These are phyloP conservation scores for Clarias platycephalus DNA, from an alignment of 2,797 vertebrate species.

Conservation along the genomic window DNA sequence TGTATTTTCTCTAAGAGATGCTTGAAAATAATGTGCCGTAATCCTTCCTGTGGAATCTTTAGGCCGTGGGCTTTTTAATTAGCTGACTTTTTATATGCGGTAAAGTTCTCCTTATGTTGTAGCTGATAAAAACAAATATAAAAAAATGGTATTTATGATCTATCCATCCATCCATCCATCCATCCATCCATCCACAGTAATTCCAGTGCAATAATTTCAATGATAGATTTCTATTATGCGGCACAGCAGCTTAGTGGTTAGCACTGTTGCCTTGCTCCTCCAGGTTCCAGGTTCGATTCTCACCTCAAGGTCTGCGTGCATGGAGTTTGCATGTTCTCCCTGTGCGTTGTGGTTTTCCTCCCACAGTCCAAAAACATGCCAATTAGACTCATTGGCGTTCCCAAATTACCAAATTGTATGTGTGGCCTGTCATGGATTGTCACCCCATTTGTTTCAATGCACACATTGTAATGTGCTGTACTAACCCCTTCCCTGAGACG, in stretches of 20 bases:
- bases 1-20: slow-evolving; percentile 38
- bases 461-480: background rate
- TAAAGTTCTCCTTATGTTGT: background rate
- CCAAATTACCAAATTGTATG: too few species aligned
- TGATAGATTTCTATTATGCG: background rate
- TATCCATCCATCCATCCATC: background rate
- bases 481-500: background rate
- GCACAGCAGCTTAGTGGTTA: too few species aligned
- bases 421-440: too few species aligned
- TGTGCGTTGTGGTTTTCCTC: too few species aligned
- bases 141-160: too few species aligned
- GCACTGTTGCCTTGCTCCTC: too few species aligned
- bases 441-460: background rate
- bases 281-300: too few species aligned
- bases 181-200: background rate
- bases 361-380: too few species aligned
- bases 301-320: too few species aligned
- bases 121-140: background rate
- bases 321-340: too few species aligned
- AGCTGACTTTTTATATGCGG: background rate
- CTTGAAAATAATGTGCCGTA: slow-evolving; percentile 28
- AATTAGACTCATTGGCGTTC: too few species aligned
- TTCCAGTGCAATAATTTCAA: background rate
- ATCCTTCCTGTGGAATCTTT: slow-evolving; percentile 5
- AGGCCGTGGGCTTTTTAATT: too few species aligned